Conservation (phyloP, 1,140 invertebrate genomes). For the Globodera ellingtonae region DNA sequence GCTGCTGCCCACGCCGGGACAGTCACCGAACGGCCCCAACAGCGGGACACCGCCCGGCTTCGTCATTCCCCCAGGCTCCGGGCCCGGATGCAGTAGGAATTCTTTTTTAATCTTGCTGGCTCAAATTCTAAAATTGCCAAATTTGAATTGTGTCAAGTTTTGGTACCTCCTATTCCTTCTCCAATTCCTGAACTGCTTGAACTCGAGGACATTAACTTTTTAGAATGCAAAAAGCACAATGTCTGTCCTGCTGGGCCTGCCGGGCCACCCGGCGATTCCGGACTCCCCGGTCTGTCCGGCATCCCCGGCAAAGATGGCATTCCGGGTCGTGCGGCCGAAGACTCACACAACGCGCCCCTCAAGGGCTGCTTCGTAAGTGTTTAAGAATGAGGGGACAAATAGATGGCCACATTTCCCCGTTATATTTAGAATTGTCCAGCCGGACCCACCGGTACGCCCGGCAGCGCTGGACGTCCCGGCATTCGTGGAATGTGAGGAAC, state of each 20-base stretch:
- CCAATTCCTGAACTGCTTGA: too few species aligned
- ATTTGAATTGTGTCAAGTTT: too few species aligned
- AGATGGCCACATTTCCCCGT: background rate
- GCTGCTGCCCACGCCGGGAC: background rate
- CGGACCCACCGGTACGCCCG: constrained; percentile 40
- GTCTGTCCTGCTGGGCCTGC: constrained; percentile 39
- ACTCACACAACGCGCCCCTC: constrained; percentile 31
- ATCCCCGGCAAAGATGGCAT: constrained; percentile 39
- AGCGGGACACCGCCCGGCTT: too few species aligned
- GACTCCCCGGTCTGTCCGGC: background rate
- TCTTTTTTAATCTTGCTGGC: background rate
- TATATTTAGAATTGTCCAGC: constrained; percentile 40
- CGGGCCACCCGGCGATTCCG: constrained; percentile 27
- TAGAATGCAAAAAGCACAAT: constrained; percentile 30
- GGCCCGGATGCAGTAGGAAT: constrained; percentile 9
- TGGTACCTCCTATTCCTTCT: too few species aligned
- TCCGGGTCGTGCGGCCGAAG: constrained; percentile 38
- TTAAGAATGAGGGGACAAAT: background rate
- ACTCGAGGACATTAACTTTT: background rate
- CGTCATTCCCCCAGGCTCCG: background rate
- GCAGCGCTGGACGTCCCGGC: constrained; percentile 46
- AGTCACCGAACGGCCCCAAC: background rate
- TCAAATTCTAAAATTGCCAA: too few species aligned
- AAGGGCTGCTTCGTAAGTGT: constrained; percentile 46
- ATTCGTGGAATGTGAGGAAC: constrained; percentile 35